phyloP scores from a whole-genome alignment of 2,888 invertebrate genomes.

The Matsumyia berberina region DNA sequence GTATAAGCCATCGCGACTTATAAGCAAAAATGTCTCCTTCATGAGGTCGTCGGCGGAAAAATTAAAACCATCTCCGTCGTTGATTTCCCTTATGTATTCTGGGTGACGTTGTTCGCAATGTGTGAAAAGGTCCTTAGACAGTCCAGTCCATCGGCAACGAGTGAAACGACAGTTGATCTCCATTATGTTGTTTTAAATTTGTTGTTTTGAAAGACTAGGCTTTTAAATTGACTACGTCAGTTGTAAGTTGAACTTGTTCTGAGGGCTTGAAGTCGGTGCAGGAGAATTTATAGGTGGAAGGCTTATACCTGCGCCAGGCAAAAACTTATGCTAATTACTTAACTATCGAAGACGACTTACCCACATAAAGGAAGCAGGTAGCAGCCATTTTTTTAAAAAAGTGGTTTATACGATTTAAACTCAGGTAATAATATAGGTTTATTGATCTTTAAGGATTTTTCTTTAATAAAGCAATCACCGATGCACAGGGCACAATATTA shows the following conservation, averaged over 20 bases:
- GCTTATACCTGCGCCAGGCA: neutral
- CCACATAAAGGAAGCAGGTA: too few relatives aligned
- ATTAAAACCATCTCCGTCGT: constrained; percentile 64
- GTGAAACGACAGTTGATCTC: constrained; percentile 63
- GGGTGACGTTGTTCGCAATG: constrained; percentile 70
- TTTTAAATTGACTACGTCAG: neutral
- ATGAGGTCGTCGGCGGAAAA: constrained; percentile 67
- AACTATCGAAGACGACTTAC: too few relatives aligned
- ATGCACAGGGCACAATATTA: too few relatives aligned
- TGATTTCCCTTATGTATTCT: constrained; percentile 55
- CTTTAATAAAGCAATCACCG: too few relatives aligned
- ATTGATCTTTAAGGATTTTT: too few relatives aligned
- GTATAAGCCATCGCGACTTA: constrained; percentile 57
- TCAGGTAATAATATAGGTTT: too few relatives aligned
- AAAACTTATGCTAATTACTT: too few relatives aligned
- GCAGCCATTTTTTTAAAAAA: too few relatives aligned
- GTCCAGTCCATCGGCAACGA: constrained; percentile 71
- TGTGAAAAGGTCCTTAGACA: constrained; percentile 61
- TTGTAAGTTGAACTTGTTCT: neutral
- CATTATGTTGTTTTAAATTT: neutral
- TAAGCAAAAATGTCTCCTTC: constrained; percentile 66
- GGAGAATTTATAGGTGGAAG: neutral
- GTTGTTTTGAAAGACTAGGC: too few relatives aligned
- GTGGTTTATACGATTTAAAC: too few relatives aligned
- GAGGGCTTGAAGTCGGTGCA: neutral